Base-by-base conservation (phyloP, 2,888 invertebrate species). In the Anarsia innoxiella region DNA sequence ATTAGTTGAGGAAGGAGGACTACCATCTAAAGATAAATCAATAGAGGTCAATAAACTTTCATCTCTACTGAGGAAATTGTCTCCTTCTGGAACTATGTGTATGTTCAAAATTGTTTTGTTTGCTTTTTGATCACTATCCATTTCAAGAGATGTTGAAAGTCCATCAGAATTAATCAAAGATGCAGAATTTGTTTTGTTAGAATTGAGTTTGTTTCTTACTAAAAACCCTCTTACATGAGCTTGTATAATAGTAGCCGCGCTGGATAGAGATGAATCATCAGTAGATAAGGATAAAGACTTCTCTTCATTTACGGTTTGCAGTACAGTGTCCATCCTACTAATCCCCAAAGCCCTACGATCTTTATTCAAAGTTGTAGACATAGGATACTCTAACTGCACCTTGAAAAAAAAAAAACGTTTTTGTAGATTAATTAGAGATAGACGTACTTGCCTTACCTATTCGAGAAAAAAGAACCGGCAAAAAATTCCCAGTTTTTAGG, bases 211-310 rank as follows among this genome's bases (percentile, higher is more conserved):
- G 59, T 86, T 88, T 40, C 90, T 76, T 23, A 88, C 88, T 55
- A 91, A 82, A 59, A 88, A 91, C 1, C 91, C 91, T 42, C 91
- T 82, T 30, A 91, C 88, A 31, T 90, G 89, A 3, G 90, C 89
- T 70, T 91, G 91, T 48, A 91, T 90, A 52, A 87, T 87, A 2
- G 88, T 89, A 23, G 90, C 90, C 11, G 88, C 89, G 57, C 86
- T 87, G 12, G 86, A 86, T 39, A 86, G 51, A 12, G 85, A 84
- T 8, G 85, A 85, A 45, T 86, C 86, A 42, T 86, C 86, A 14
- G 83, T 84, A 13, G 86, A 86, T 39, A 79, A 57, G 1, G 86
- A 85, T 25, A 84, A 51, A 12, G 83, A 83, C 46, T 85, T 85
- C 54, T 86, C 86, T 56, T 86, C 86, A 37, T 83, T 84, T n/a